phyloP scores from a whole-genome alignment of 2,888 invertebrate genomes.

The Sussaba pulchella region DNA sequence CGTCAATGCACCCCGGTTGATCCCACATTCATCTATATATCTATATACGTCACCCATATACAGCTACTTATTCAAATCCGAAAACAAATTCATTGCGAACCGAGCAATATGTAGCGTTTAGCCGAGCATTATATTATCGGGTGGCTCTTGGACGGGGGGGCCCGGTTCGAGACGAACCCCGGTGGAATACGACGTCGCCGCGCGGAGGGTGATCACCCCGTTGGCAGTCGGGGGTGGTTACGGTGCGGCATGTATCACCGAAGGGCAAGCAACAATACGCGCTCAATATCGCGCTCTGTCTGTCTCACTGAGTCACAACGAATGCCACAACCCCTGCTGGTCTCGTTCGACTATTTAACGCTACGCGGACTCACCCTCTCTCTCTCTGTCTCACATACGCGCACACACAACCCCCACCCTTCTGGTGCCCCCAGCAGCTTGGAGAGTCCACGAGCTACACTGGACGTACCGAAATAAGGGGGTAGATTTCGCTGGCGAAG shows the following conservation, averaged over 20 bases:
- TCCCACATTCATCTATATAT: constrained; percentile 24
- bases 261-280: constrained; percentile 33
- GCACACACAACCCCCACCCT: too few relatives aligned
- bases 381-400: too few relatives aligned
- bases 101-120: constrained; percentile 84
- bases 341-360: constrained; percentile 66
- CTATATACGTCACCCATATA: constrained; percentile 42
- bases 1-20: constrained; percentile 46
- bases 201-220: constrained; percentile 46
- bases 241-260: constrained; percentile 65
- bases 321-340: constrained; percentile 32
- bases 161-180: constrained; percentile 49
- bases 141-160: constrained; percentile 36
- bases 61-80: constrained; percentile 80
- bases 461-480: constrained; percentile 49
- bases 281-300: not conserved
- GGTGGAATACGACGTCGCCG: constrained; percentile 58
- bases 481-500: constrained; percentile 68
- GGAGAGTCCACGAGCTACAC: constrained; percentile 34
- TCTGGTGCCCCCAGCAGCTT: too few relatives aligned
- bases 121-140: constrained; percentile 73
- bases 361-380: constrained; percentile 43
- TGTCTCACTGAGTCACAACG: constrained; percentile 26
- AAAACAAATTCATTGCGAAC: constrained; percentile 80
- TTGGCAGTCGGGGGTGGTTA: constrained; percentile 68